Conservation (phyloP, 2,888 invertebrate genomes). For the Melanargia galathea region DNA sequence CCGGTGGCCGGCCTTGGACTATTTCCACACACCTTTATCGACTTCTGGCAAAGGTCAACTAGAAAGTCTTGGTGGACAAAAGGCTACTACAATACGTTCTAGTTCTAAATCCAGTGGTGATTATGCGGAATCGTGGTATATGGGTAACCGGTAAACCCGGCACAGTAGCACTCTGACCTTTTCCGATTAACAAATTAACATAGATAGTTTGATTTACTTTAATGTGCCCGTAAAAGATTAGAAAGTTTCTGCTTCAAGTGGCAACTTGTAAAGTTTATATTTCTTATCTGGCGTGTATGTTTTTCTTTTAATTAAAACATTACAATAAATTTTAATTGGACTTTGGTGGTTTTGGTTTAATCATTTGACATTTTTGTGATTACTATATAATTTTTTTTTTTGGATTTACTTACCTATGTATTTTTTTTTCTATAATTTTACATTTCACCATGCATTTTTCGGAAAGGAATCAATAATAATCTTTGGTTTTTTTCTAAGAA, state of each 20-base stretch:
- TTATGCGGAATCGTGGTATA: not conserved
- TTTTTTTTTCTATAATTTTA: no score
- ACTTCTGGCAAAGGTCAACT: conserved; percentile 71
- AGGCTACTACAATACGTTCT: conserved; percentile 28
- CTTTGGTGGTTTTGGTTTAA: no score
- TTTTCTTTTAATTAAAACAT: no score
- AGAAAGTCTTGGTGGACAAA: conserved; percentile 57
- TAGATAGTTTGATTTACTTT: not conserved
- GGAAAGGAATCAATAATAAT: not conserved
- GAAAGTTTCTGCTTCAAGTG: no score
- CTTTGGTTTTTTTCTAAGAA: no score
- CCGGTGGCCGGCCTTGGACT: conserved; percentile 73
- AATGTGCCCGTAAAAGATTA: not conserved
- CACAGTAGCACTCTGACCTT: conserved; percentile 12
- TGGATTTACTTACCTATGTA: no score
- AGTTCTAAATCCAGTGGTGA: conserved; percentile 14
- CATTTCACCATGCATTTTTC: no score
- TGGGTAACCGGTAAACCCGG: not conserved
- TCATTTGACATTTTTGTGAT: no score
- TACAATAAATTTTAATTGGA: no score
- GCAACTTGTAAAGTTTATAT: not conserved
- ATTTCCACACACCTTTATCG: conserved; percentile 68
- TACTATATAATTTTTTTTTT: no score
- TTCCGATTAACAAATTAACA: not conserved
- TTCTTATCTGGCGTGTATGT: no score